Evolutionary conservation across 2,113 vertebrate genomes (phyloP).

Genomic region (Lathamus discolor): DNA sequence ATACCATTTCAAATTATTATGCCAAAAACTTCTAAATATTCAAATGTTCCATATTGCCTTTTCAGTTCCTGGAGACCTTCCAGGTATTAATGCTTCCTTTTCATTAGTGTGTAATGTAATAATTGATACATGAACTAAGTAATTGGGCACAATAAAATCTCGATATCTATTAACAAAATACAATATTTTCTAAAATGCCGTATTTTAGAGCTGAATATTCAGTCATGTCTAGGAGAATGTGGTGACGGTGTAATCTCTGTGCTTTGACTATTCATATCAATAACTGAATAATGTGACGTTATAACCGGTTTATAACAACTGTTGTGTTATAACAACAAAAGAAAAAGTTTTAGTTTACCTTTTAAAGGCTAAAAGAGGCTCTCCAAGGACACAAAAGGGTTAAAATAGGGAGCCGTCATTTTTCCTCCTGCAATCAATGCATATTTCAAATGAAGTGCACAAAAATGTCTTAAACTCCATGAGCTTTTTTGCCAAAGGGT

Average conservation of each 20-base stretch:
- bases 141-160: background rate
- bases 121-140: background rate
- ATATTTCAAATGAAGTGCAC: background rate
- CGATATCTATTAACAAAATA: background rate
- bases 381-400: background rate
- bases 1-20: background rate
- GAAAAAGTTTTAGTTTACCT: background rate
- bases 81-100: background rate
- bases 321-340: background rate
- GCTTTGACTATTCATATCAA: background rate
- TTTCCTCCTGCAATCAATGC: background rate
- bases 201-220: background rate
- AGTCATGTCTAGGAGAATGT: background rate
- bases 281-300: background rate
- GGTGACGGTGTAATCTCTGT: background rate
- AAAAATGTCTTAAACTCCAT: background rate
- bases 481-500: background rate
- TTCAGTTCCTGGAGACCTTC: background rate
- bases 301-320: background rate
- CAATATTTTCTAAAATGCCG: background rate
- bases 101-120: background rate
- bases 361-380: background rate
- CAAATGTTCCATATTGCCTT: background rate
- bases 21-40: background rate
- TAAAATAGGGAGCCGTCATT: background rate